Conservation (phyloP, 2,797 vertebrate species). For the Denticeps clupeoides region DNA sequence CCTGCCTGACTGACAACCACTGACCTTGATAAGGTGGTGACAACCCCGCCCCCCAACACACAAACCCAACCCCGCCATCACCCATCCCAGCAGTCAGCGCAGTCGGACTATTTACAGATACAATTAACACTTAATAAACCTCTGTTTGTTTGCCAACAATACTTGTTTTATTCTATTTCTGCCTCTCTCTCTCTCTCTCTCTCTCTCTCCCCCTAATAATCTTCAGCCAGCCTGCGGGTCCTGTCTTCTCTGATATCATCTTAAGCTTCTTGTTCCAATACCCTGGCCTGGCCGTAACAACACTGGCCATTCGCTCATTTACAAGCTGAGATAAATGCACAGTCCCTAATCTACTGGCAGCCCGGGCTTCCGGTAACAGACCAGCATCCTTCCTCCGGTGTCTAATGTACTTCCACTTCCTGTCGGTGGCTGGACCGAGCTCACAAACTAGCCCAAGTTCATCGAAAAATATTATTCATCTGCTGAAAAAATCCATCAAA, state of each 20-base stretch:
- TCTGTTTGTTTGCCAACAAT: slow-evolving; percentile 69
- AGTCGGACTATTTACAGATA: slow-evolving; percentile 59
- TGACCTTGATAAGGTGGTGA: slow-evolving; percentile 64
- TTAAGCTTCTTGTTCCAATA: slow-evolving; percentile 73
- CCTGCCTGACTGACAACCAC: slow-evolving; percentile 45
- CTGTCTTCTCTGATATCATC: slow-evolving; percentile 58
- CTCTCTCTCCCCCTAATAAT: slow-evolving; percentile 53
- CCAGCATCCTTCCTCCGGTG: slow-evolving; percentile 1
- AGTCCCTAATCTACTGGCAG: slow-evolving; percentile 61
- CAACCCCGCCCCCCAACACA: slow-evolving; percentile 50
- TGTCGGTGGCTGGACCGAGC: no score
- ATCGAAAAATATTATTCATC: no score
- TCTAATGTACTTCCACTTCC: no score
- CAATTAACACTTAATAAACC: slow-evolving; percentile 70
- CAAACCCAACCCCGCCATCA: no score
- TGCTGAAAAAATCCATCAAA: no score
- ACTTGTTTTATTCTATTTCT: slow-evolving; percentile 18
- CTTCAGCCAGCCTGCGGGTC: slow-evolving; percentile 62
- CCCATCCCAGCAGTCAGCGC: no score
- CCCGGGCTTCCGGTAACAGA: slow-evolving; percentile 42
- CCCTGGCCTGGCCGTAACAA: slow-evolving; percentile 58
- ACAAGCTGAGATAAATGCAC: slow-evolving; percentile 64
- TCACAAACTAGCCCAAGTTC: no score
- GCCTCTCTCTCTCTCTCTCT: background rate
- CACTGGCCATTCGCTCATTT: slow-evolving; percentile 67